Conservation (phyloP, 2,113 vertebrate species). For the Brienomyrus brachyistius region DNA sequence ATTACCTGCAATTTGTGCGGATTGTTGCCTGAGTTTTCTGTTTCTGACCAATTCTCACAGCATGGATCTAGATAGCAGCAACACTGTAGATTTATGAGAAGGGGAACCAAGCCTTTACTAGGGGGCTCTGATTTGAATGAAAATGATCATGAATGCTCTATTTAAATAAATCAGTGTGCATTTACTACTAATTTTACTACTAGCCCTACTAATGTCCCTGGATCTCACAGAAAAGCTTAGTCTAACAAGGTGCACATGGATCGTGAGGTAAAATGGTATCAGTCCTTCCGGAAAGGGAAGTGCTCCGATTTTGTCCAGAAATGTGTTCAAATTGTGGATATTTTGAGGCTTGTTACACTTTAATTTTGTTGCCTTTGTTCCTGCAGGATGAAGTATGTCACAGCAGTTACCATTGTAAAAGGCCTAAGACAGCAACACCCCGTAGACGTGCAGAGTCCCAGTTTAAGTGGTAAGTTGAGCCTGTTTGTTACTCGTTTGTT, state of each 20-base stretch:
- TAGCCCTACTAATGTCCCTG: background rate
- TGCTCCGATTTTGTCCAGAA: background rate
- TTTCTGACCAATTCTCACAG: background rate
- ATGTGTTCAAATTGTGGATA: background rate
- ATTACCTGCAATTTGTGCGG: background rate
- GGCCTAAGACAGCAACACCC: conserved; percentile 26
- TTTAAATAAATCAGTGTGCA: background rate
- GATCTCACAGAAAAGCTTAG: background rate
- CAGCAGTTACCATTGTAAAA: conserved; percentile 47
- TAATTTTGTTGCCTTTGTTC: conserved; percentile 7
- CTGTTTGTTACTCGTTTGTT: background rate
- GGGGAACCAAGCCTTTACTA: background rate
- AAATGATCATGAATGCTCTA: background rate
- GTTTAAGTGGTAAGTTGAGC: conserved; percentile 55
- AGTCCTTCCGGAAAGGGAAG: background rate
- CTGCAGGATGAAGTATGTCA: conserved; percentile 60
- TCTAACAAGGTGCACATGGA: background rate
- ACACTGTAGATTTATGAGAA: background rate
- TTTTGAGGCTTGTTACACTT: background rate
- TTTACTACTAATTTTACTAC: too few relatives aligned
- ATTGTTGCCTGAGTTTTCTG: background rate
- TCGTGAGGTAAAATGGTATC: background rate
- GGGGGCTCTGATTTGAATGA: background rate
- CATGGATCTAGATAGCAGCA: background rate
- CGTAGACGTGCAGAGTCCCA: conserved; percentile 43